Conservation (phyloP, 2,797 vertebrate species). For the Bovichtus diacanthus region DNA sequence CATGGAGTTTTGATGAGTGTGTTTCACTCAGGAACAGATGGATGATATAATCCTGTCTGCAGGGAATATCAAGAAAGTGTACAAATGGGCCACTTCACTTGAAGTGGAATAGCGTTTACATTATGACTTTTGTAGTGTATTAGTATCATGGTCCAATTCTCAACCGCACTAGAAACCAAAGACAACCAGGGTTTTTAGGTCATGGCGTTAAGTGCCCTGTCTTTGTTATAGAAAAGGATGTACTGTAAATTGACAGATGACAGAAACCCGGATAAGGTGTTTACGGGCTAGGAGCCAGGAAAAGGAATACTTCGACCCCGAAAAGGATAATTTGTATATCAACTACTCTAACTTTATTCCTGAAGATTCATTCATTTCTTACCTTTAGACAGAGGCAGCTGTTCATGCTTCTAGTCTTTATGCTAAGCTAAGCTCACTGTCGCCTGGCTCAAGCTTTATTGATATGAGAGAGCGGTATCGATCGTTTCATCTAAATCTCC, state of each 20-base stretch:
- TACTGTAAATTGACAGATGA: not conserved
- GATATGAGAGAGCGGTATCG: not conserved
- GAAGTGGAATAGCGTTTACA: not conserved
- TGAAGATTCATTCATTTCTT: no score
- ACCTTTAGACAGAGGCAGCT: no score
- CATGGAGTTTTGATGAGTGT: not conserved
- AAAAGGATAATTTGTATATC: no score
- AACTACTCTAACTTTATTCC: no score
- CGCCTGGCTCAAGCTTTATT: no score
- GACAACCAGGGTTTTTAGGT: not conserved
- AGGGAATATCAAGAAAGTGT: not conserved
- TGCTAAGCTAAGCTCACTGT: no score
- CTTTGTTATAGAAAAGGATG: no score
- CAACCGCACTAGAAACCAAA: not conserved
- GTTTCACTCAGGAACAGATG: conserved; percentile 6
- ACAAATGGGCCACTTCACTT: conserved; percentile 16
- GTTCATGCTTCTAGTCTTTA: no score
- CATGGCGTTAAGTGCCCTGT: not conserved
- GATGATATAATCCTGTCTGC: conserved; percentile 21
- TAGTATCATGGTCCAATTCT: not conserved
- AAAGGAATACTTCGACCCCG: no score
- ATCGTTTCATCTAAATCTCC: not conserved
- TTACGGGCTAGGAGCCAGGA: not conserved
- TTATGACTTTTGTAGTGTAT: not conserved
- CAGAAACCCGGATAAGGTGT: not conserved